Conservation (phyloP, 53 echinoderm and acorn worm species). For the Echinometra lucunter region DNA sequence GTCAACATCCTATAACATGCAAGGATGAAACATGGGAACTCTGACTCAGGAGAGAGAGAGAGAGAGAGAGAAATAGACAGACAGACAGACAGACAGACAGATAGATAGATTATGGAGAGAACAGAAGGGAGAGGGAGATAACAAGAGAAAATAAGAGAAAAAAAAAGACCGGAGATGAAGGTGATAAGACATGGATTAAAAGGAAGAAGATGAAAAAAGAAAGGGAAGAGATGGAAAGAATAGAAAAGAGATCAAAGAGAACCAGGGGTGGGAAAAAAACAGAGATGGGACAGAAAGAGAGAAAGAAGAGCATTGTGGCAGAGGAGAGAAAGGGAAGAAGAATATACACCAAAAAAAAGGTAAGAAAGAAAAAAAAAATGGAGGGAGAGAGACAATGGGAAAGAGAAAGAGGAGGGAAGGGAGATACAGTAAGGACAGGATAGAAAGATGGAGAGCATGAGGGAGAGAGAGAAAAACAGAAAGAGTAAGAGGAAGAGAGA, state of each 20-base stretch:
- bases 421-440: not conserved
- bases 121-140: not conserved
- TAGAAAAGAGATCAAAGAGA: no score
- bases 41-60: not conserved
- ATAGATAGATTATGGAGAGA: not conserved
- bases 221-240: not conserved
- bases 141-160: not conserved
- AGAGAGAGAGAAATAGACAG: not conserved
- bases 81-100: not conserved
- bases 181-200: no score
- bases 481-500: not conserved
- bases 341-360: not conserved
- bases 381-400: not conserved
- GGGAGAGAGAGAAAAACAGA: not conserved
- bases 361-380: not conserved
- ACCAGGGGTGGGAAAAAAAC: no score
- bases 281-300: no score
- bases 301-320: not conserved
- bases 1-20: not conserved
- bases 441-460: not conserved
- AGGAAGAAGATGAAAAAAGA: no score
- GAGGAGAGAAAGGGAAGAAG: not conserved
- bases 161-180: no score
- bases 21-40: not conserved
- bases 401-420: not conserved